A percentile compares a stretch with the other conserved stretches of the same genome.
phyloP scores from a whole-genome alignment of 23 tunicate genomes.

The Clavelina lepadiformis region DNA sequence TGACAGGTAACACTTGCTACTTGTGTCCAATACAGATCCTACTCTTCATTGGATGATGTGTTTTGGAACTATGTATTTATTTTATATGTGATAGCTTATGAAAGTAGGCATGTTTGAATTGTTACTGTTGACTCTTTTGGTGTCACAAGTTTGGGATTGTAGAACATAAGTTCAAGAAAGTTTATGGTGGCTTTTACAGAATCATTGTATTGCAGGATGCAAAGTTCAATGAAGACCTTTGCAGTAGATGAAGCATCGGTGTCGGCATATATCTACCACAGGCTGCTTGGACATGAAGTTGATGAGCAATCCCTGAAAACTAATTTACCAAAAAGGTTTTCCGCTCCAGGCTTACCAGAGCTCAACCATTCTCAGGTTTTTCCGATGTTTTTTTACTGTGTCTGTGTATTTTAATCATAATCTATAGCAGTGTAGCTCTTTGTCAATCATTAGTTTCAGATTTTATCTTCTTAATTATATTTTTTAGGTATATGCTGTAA shows the following conservation, averaged over 20 bases:
- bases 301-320: constrained; percentile 91
- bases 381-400: background rate
- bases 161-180: no score
- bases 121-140: no score
- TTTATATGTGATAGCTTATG: no score
- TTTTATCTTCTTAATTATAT: background rate
- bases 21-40: no score
- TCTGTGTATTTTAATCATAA: no score
- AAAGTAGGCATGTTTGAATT: no score
- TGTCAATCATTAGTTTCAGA: background rate
- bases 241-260: constrained; percentile 97
- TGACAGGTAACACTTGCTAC: no score
- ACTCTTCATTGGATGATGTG: no score
- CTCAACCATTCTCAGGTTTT: constrained; percentile 94
- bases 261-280: constrained; percentile 88
- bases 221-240: constrained; percentile 92
- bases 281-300: constrained; percentile 88
- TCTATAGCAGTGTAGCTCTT: background rate
- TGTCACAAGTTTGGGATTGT: no score
- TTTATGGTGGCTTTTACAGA: no score
- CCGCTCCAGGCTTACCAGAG: constrained; percentile 96
- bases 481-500: constrained; percentile 90
- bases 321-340: constrained; percentile 82
- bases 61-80: no score
- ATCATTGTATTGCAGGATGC: constrained; percentile 52